Percentiles rank a stretch among this genome's conserved stretches.
These are phyloP conservation scores for Neolamprologus brichardi DNA, from an alignment of 2,113 vertebrate genomes.

Conservation along the genomic window DNA sequence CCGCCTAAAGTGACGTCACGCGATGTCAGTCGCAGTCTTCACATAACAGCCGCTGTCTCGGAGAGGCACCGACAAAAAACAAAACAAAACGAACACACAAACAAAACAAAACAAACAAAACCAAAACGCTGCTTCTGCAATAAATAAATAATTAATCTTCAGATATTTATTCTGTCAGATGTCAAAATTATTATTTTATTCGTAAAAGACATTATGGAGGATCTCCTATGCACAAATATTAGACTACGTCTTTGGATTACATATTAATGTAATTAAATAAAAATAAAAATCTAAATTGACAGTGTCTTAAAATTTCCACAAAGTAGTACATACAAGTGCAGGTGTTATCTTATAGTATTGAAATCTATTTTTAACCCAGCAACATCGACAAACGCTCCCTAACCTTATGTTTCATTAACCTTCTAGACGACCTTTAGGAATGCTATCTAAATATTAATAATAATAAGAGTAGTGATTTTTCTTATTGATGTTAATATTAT, in stretches of 20 bases:
- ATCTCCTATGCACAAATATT: background rate
- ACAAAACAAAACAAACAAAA: background rate
- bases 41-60: constrained; percentile 14
- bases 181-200: background rate
- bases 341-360: background rate
- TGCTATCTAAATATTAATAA: background rate
- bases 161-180: background rate
- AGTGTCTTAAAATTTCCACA: background rate
- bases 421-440: background rate
- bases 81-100: background rate
- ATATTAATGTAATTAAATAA: background rate
- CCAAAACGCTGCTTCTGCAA: background rate
- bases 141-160: background rate
- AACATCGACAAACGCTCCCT: background rate
- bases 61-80: background rate
- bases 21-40: constrained; percentile 53
- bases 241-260: background rate
- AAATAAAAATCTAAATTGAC: background rate
- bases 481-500: background rate
- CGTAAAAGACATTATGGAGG: background rate
- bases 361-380: background rate
- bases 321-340: background rate
- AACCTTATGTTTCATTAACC: background rate
- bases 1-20: constrained; percentile 68
- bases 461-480: background rate